phyloP scores from a whole-genome alignment of 2,113 vertebrate species.

The Crotalus viridis region DNA sequence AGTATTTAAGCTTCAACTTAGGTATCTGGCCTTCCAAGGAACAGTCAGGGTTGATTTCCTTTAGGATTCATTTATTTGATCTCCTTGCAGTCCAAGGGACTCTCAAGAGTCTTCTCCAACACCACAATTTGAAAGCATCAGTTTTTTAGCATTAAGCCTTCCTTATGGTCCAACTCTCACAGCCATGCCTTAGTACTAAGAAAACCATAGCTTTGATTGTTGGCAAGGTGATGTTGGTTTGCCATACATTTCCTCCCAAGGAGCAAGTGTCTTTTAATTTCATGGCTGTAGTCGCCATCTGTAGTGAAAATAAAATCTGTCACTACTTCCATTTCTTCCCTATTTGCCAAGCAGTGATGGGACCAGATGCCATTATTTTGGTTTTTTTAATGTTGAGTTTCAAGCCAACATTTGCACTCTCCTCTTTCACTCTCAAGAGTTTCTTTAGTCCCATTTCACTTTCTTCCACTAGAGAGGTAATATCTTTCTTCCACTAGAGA shows the following conservation, averaged over 20 bases:
- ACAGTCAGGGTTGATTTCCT: not conserved
- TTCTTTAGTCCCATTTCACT: not conserved
- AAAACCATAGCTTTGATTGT: not conserved
- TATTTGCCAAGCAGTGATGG: not conserved
- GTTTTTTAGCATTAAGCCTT: not conserved
- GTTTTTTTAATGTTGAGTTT: not conserved
- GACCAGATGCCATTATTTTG: not conserved
- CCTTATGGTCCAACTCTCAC: not conserved
- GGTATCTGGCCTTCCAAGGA: not conserved
- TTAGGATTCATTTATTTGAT: not conserved
- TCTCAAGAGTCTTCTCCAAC: not conserved
- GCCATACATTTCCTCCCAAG: not conserved
- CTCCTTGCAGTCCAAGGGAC: not conserved
- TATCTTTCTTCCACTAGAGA: not conserved
- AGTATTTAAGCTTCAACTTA: not conserved
- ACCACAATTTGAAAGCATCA: not conserved
- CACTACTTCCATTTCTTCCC: not conserved
- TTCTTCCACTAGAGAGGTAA: not conserved
- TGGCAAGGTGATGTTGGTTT: not conserved
- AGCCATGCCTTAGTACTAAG: not conserved
- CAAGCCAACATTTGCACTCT: not conserved
- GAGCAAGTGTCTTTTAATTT: not conserved
- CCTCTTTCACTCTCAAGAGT: not conserved
- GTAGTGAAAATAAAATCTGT: not conserved
- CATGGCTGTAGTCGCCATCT: not conserved